Evolutionary conservation across 2,113 vertebrate genomes (phyloP), one percentile per base, ranked within the genome.

Genomic region (Myodes glareolus): DNA sequence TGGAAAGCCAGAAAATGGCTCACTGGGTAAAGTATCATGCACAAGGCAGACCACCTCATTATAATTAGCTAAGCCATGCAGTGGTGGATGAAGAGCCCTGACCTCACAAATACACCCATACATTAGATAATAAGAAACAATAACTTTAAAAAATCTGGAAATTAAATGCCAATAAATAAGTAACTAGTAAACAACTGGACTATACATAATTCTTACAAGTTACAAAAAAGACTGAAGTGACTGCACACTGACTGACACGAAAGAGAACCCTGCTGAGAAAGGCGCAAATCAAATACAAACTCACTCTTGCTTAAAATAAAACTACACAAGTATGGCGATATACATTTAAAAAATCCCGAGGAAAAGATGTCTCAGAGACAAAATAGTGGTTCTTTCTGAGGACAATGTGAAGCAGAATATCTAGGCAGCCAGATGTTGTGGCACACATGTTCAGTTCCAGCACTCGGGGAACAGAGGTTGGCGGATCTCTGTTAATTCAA

Each of bases 261-360:
- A 76, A 86, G 47, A 39, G 82, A 14, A 73, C 0, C 89, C 80
- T 45, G 13, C 10, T 70, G 39, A 76, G 78, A 88, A 92, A 93
- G 25, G 6, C 68, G 9, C 45, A 73, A 90, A 92, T 67, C 39
- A 90, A 90, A 90, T 50, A n/a, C 7, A 78, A 84, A 45, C 39
- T 17, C 75, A 90, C 31, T 47, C 91, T 42, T 61, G 55, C 82
- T 91, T 78, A 96, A 91, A 92, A 92, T 1, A 75, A 75, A 96
- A 95, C 67, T 76, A 25, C 21, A 61, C 8, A 85, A 88, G 68
- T 75, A 7, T 61, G 42, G 13, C 55, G 92, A 88, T 0, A 5
- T 12, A 91, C 14, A 92, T 92, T 82, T 91, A n/a, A 75, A 75
- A 68, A 58, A 88, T 21, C 55, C 7, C 73, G 21, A 73, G 31